Base-by-base conservation (phyloP, 2,888 invertebrate genomes). In the Lamproptera curius region DNA sequence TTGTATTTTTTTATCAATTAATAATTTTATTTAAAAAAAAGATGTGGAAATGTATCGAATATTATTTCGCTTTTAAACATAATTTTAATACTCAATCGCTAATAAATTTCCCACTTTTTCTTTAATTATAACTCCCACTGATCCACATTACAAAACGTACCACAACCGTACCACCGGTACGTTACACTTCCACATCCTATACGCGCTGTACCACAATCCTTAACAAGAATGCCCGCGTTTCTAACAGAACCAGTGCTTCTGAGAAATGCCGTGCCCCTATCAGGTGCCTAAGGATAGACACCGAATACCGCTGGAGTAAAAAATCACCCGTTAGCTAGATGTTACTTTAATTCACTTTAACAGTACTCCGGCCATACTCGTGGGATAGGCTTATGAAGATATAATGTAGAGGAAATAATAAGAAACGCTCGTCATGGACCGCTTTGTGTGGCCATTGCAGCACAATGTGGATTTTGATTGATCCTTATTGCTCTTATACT, bases 301-400 rank as follows among this genome's bases (percentile, higher is more conserved):
- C 33, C 47, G 46, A 53, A 42, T 41, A 40, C 43, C 50, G 53
- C 40, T 40, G 36, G 41, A 42, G 53, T 55, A 61, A 62, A 62
- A 63, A 62, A 51, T 35, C 38, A 57, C 55, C 70, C 71, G 76
- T 70, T 72, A 57, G 53, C 59, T 63, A 65, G 67, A 76, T 73
- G 77, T 75, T 76, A 73, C 72, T 75, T 73, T 79, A 75, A 77
- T 79, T 75, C 72, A 57, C 67, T 59, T 61, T 79, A 78, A 79
- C 76, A 73, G 78, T 76, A 77, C 76, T 70, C 72, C 67, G 65
- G 59, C 61, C 59, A 53, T 45, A 52, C 45, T 47, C 46, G 51
- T 54, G 52, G 51, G 54, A 51, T 46, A 44, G 50, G 50, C n/a
- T 40, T 49, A 40, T 44, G 44, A 23, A 44, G 36, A 33, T 36